These are phyloP conservation scores for Sarcophilus harrisii DNA, from an alignment of 2,797 vertebrate genomes.

Conservation along the genomic window DNA sequence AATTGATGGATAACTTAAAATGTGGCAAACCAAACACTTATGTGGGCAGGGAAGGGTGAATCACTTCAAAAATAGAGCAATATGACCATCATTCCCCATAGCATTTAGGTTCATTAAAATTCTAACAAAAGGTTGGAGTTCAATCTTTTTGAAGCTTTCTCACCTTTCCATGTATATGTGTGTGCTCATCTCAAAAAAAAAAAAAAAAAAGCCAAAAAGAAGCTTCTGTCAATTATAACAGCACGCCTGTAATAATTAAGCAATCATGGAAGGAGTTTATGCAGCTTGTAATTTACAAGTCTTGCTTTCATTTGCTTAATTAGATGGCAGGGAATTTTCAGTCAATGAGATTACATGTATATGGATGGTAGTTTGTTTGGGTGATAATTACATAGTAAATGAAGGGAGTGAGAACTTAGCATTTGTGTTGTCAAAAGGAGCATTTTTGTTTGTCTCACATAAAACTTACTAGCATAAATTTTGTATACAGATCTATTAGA, in stretches of 20 bases:
- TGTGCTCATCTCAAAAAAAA: background rate
- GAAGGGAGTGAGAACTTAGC: constrained; percentile 58
- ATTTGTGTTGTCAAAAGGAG: constrained; percentile 61
- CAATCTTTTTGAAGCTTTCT: background rate
- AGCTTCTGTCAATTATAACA: constrained; percentile 50
- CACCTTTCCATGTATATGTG: background rate
- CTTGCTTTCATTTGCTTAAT: constrained; percentile 73
- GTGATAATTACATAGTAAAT: constrained; percentile 71
- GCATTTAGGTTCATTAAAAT: background rate
- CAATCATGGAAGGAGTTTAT: constrained; percentile 54
- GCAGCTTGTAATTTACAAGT: constrained; percentile 70
- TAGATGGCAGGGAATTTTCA: constrained; percentile 64
- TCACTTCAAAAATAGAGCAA: background rate
- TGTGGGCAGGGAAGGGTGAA: background rate
- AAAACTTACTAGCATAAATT: constrained; percentile 59
- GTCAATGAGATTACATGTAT: constrained; percentile 70
- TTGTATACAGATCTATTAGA: constrained; percentile 10
- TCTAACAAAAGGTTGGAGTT: background rate
- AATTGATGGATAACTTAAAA: background rate
- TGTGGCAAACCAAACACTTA: background rate
- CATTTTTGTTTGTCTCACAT: constrained; percentile 56
- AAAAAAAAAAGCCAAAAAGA: constrained; percentile 28
- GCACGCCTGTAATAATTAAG: constrained; percentile 56
- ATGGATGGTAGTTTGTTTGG: constrained; percentile 57
- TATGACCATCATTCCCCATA: background rate